These are phyloP conservation scores for Melinopterus prodromus DNA, from an alignment of 2,888 invertebrate genomes.

Conservation along the genomic window DNA sequence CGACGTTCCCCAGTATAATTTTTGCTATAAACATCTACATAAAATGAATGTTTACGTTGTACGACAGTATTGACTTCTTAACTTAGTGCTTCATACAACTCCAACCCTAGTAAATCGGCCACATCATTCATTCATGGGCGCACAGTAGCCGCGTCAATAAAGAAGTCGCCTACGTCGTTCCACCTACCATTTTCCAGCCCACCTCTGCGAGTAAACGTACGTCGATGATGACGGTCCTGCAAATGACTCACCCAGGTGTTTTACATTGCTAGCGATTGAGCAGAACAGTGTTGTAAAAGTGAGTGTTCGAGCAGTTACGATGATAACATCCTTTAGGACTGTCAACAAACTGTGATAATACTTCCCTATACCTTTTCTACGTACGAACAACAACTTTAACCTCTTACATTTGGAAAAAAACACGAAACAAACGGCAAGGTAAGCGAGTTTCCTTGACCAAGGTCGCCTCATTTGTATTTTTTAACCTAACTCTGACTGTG, in stretches of 20 bases:
- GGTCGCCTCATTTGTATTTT: background rate
- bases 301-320: background rate
- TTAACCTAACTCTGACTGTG: background rate
- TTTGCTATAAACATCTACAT: too few species aligned
- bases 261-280: background rate
- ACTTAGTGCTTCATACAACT: background rate
- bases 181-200: background rate
- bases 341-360: conserved; percentile 4
- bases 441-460: background rate
- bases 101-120: background rate
- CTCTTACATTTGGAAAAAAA: background rate
- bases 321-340: background rate
- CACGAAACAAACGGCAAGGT: background rate
- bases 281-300: conserved; percentile 4
- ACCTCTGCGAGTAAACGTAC: background rate
- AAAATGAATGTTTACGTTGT: too few species aligned
- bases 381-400: background rate
- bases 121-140: conserved; percentile 4
- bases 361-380: background rate
- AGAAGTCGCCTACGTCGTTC: background rate
- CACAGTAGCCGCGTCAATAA: background rate
- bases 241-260: background rate
- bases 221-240: background rate
- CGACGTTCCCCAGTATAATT: too few species aligned
- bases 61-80: too few species aligned